phyloP scores from a whole-genome alignment of 2,113 vertebrate genomes.

The Alexandromys fortis region DNA sequence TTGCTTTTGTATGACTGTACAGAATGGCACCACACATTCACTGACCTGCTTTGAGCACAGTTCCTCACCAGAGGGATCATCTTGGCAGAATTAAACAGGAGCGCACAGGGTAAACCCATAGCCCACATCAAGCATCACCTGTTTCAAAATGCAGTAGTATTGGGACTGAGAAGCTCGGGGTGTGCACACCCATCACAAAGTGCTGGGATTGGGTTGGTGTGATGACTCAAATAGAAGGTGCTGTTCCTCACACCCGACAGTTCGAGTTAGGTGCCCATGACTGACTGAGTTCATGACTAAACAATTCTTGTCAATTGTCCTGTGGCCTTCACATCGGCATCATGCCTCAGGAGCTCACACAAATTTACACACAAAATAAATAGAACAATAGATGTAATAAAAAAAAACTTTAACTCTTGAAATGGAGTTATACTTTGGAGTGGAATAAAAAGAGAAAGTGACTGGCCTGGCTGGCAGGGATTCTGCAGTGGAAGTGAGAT shows the following conservation, averaged over 20 bases:
- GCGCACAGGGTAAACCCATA: fast-evolving
- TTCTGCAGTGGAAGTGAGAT: not conserved
- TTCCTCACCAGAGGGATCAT: not conserved
- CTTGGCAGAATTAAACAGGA: not conserved
- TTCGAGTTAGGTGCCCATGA: not conserved
- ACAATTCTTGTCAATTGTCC: not conserved
- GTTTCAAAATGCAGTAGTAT: not conserved
- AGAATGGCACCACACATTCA: slow-evolving; percentile 49
- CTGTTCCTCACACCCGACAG: too few species aligned
- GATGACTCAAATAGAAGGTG: too few species aligned
- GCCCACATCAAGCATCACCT: not conserved
- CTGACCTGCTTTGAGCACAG: slow-evolving; percentile 20
- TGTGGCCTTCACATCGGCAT: not conserved
- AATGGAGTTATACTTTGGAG: not conserved
- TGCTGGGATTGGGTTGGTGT: not conserved
- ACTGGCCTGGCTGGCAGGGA: not conserved
- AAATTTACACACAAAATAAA: not conserved
- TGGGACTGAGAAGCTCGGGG: not conserved
- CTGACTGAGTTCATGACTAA: not conserved
- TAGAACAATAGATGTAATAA: not conserved
- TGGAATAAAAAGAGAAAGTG: not conserved
- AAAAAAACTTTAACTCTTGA: not conserved
- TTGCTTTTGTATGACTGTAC: slow-evolving; percentile 49
- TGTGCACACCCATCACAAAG: not conserved
- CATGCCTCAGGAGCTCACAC: not conserved